Evolutionary conservation across 2,888 invertebrate genomes (phyloP).

Genomic region (Nephrocerus scutellatus): DNA sequence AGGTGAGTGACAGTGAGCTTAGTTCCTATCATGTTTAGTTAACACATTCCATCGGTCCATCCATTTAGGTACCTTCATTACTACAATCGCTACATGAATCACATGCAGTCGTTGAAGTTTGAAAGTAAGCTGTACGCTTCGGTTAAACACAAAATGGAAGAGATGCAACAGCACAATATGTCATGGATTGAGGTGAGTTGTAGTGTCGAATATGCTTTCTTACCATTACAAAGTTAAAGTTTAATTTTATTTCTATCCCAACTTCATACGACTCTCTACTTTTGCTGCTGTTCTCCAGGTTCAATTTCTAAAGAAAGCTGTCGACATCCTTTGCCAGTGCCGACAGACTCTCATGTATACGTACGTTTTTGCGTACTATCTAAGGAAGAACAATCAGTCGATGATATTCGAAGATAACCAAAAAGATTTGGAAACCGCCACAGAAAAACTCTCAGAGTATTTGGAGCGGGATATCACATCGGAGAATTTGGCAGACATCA

Average conservation of each 20-base stretch:
- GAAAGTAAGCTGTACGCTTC: conserved; percentile 94
- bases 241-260: background rate
- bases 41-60: conserved; percentile 1
- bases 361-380: conserved; percentile 98
- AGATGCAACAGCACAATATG: conserved; percentile 99
- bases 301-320: conserved; percentile 96
- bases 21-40: background rate
- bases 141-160: conserved; percentile 97
- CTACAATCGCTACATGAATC: conserved; percentile 98
- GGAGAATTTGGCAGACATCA: conserved; percentile 94
- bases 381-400: conserved; percentile 96
- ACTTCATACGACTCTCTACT: background rate
- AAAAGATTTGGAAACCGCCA: conserved; percentile 94
- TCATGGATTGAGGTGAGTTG: conserved; percentile 89
- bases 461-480: conserved; percentile 96
- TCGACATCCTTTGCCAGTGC: conserved; percentile 93
- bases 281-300: conserved; percentile 53
- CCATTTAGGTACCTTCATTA: conserved; percentile 86
- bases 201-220: background rate
- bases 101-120: conserved; percentile 96
- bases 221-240: conserved; percentile 1
- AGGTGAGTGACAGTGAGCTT: conserved; percentile 57
- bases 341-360: conserved; percentile 98
- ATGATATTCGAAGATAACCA: conserved; percentile 99
- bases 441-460: conserved; percentile 95